phyloP scores from a whole-genome alignment of 2,888 invertebrate species.

The Zygogramma bicolorata region DNA sequence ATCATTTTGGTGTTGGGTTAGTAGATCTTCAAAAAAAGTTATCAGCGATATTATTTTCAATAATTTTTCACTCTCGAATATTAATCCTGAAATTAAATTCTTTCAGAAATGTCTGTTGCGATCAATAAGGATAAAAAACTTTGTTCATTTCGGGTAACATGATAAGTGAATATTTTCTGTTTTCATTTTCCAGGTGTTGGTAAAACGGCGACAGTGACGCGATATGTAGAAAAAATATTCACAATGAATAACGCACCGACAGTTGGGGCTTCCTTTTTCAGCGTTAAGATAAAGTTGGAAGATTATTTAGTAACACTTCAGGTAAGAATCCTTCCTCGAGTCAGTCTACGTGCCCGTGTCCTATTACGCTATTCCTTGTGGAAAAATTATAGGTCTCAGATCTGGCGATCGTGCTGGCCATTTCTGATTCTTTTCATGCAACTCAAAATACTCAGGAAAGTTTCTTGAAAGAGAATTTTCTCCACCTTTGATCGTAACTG shows the following conservation, averaged over 20 bases:
- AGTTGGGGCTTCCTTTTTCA: slow-evolving; percentile 91
- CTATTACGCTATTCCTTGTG: too few relatives aligned
- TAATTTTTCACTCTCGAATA: too few relatives aligned
- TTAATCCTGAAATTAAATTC: too few relatives aligned
- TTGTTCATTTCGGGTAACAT: too few relatives aligned
- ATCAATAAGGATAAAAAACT: too few relatives aligned
- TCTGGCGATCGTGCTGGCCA: background rate
- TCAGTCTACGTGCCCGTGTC: too few relatives aligned
- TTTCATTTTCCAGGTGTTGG: slow-evolving; percentile 78
- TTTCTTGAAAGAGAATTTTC: background rate
- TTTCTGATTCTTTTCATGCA: background rate
- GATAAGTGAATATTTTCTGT: background rate
- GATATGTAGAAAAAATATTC: slow-evolving; percentile 84
- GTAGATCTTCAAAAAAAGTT: too few relatives aligned
- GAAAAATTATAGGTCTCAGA: background rate
- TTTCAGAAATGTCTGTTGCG: too few relatives aligned
- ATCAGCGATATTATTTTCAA: too few relatives aligned
- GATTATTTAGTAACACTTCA: slow-evolving; percentile 81
- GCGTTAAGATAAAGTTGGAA: slow-evolving; percentile 82
- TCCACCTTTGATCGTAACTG: background rate
- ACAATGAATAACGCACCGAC: slow-evolving; percentile 83
- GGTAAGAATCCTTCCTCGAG: too few relatives aligned
- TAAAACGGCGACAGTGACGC: slow-evolving; percentile 86
- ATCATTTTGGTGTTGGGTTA: too few relatives aligned
- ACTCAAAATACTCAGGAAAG: background rate